phyloP scores from a whole-genome alignment of 2,888 invertebrate species.

The Lacanobia oleracea region DNA sequence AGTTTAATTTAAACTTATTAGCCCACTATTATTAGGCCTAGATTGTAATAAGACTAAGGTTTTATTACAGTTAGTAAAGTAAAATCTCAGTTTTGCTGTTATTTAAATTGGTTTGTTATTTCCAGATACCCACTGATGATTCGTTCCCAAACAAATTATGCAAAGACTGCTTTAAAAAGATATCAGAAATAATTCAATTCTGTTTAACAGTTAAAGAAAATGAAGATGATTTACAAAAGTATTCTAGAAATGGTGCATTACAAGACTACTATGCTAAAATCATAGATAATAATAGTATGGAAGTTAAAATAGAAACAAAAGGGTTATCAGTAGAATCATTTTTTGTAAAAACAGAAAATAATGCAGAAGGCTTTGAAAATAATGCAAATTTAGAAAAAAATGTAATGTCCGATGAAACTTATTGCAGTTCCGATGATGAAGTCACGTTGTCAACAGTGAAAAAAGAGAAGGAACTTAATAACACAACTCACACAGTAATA shows the following conservation, averaged over 20 bases:
- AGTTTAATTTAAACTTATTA: too few species aligned
- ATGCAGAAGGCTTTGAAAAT: background rate
- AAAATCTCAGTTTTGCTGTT: background rate
- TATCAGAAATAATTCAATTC: slow-evolving; percentile 72
- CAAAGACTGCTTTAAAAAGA: slow-evolving; percentile 68
- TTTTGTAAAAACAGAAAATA: slow-evolving; percentile 23
- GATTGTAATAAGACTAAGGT: too few species aligned
- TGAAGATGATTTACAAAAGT: slow-evolving; percentile 69
- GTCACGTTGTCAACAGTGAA: slow-evolving; percentile 14
- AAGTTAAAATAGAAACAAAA: slow-evolving; percentile 48
- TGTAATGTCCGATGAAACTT: slow-evolving; percentile 1
- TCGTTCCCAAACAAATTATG: slow-evolving; percentile 75
- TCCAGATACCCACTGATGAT: slow-evolving; percentile 71
- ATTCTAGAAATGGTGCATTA: slow-evolving; percentile 55
- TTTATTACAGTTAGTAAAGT: too few species aligned
- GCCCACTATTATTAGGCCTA: too few species aligned
- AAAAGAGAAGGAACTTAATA: slow-evolving; percentile 16
- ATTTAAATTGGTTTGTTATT: background rate
- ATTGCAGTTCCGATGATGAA: slow-evolving; percentile 46
- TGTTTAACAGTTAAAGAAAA: slow-evolving; percentile 68
- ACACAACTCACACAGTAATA: too few species aligned
- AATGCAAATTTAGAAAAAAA: slow-evolving; percentile 3
- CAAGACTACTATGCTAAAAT: slow-evolving; percentile 61
- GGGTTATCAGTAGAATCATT: slow-evolving; percentile 9
- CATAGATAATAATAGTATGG: slow-evolving; percentile 22